Evolutionary conservation across 2,797 vertebrate species (phyloP).

Genomic region (Thamnophis elegans): DNA sequence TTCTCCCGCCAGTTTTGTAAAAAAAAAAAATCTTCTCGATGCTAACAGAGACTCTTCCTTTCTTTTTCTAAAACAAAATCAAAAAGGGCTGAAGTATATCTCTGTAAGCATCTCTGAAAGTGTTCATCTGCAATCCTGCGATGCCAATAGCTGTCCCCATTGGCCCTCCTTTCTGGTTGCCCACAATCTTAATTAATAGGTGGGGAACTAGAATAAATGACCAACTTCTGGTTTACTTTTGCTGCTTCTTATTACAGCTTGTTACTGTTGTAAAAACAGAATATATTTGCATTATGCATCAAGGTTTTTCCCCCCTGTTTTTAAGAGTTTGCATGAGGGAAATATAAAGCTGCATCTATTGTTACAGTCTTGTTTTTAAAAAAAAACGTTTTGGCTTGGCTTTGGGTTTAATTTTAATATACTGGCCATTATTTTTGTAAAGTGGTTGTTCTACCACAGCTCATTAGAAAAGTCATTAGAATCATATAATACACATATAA

Average conservation of each 20-base stretch:
- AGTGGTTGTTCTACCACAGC: constrained; percentile 77
- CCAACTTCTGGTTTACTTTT: constrained; percentile 23
- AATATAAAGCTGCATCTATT: constrained; percentile 75
- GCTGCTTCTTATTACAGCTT: constrained; percentile 2
- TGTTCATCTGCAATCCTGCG: constrained; percentile 70
- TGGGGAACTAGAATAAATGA: constrained; percentile 61
- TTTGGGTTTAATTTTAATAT: constrained; percentile 76
- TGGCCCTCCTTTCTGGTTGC: constrained; percentile 70
- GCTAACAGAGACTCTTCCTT: constrained; percentile 73
- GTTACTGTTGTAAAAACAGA: constrained; percentile 68
- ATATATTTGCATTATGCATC: constrained; percentile 71
- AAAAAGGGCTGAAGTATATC: constrained; percentile 74
- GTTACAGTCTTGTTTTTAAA: constrained; percentile 65
- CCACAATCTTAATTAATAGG: constrained; percentile 39
- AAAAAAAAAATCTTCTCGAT: constrained; percentile 58
- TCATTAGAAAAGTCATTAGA: constrained; percentile 67
- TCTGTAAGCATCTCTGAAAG: constrained; percentile 67
- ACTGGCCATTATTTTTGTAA: constrained; percentile 74
- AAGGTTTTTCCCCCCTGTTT: constrained; percentile 75
- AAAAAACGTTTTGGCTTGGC: constrained; percentile 22
- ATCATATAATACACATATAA: constrained; percentile 83
- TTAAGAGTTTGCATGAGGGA: constrained; percentile 85
- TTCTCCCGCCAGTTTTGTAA: constrained; percentile 67
- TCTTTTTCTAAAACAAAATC: constrained; percentile 71
- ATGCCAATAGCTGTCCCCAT: constrained; percentile 74